phyloP scores from a whole-genome alignment of 2,888 invertebrate genomes.

The Panopea generosa region DNA sequence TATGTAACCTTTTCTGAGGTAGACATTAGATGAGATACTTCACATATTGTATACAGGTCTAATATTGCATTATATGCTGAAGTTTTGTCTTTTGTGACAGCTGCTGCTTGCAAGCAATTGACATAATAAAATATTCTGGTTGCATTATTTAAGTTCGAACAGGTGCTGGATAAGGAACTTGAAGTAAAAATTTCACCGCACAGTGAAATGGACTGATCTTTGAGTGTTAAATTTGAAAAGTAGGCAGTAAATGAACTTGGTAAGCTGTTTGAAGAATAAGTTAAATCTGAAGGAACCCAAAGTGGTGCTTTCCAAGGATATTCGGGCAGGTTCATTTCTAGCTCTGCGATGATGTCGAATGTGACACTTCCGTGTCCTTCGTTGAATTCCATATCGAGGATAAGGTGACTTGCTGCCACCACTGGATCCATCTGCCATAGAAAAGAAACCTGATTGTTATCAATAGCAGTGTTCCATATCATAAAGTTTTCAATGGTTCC shows the following conservation, averaged over 20 bases:
- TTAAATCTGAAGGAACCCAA: slow-evolving; percentile 72
- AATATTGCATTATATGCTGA: slow-evolving; percentile 58
- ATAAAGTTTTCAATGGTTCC: slow-evolving; percentile 72
- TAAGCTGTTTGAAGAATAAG: slow-evolving; percentile 37
- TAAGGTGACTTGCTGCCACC: slow-evolving; percentile 52
- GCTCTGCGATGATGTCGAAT: slow-evolving; percentile 18
- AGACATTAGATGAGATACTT: slow-evolving; percentile 32
- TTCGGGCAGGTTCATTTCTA: slow-evolving; percentile 56
- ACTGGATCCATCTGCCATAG: slow-evolving; percentile 68
- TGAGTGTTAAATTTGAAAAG: slow-evolving; percentile 44
- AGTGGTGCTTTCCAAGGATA: slow-evolving; percentile 70
- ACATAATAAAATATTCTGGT: slow-evolving; percentile 43
- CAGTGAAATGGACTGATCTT: slow-evolving; percentile 33
- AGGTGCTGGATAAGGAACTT: slow-evolving; percentile 15
- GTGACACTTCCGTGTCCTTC: slow-evolving; percentile 68
- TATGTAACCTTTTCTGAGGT: slow-evolving; percentile 21
- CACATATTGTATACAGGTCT: slow-evolving; percentile 56
- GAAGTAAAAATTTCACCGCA: slow-evolving; percentile 38
- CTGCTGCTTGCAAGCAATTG: slow-evolving; percentile 56
- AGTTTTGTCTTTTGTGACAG: slow-evolving; percentile 29
- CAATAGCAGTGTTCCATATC: slow-evolving; percentile 67
- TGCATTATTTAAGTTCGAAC: slow-evolving; percentile 33
- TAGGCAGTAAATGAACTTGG: slow-evolving; percentile 49
- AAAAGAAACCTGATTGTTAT: slow-evolving; percentile 66
- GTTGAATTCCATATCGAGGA: slow-evolving; percentile 66